Conservation (phyloP, 2,888 invertebrate species). For the Onthophagus sagittarius region DNA sequence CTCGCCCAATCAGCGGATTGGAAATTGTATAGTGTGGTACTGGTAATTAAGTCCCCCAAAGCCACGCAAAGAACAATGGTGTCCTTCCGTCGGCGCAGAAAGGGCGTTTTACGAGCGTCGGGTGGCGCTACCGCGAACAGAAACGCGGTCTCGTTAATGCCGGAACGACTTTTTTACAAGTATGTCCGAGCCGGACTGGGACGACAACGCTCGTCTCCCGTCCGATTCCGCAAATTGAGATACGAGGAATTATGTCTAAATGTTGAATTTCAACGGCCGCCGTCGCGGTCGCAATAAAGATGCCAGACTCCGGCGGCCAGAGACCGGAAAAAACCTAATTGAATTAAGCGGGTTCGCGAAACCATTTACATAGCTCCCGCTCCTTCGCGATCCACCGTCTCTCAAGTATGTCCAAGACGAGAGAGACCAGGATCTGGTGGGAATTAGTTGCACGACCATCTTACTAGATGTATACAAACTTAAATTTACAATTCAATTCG, state of each 20-base stretch:
- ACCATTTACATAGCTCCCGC: constrained; percentile 8
- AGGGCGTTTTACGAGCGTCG: not conserved
- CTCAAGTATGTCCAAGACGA: not conserved
- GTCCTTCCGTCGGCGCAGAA: not conserved
- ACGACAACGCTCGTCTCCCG: not conserved
- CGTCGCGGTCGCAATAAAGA: constrained; percentile 2
- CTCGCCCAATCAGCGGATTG: not conserved
- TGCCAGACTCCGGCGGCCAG: constrained; percentile 2
- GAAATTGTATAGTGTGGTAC: not conserved
- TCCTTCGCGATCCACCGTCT: not conserved
- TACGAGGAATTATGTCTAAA: constrained; percentile 13
- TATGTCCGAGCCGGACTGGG: not conserved
- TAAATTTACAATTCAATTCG: not conserved
- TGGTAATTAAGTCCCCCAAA: not conserved
- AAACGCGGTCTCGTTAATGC: not conserved
- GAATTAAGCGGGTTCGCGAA: constrained; percentile 8
- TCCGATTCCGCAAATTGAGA: constrained; percentile 12
- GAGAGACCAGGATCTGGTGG: not conserved
- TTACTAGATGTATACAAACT: not conserved
- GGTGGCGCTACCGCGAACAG: not conserved
- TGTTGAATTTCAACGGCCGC: constrained; percentile 7
- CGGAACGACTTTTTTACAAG: not conserved
- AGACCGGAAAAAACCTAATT: constrained; percentile 1
- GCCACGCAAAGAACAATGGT: not conserved
- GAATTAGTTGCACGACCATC: not conserved